These are phyloP conservation scores for Cryptotis parvus DNA, from an alignment of 2,113 vertebrate species.

Conservation along the genomic window DNA sequence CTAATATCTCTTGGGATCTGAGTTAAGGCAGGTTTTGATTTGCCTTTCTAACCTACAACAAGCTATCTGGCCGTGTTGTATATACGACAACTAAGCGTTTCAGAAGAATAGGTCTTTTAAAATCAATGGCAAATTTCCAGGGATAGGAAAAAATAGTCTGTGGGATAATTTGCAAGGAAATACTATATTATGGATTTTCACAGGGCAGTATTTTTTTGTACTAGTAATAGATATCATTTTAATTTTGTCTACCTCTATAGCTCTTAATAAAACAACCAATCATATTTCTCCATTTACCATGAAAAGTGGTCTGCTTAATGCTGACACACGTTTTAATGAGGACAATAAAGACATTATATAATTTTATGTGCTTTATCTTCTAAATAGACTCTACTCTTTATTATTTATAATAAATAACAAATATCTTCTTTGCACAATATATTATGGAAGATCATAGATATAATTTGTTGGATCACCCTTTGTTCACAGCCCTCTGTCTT, in stretches of 20 bases:
- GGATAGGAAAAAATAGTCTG: neutral
- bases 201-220: neutral
- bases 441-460: neutral
- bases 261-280: neutral
- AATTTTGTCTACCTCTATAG: neutral
- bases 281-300: neutral
- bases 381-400: no score
- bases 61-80: neutral
- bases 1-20: neutral
- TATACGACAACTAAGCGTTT: neutral
- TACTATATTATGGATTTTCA: accelerated
- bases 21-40: neutral
- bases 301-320: neutral
- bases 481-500: no score
- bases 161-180: neutral
- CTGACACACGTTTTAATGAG: neutral
- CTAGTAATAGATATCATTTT: neutral
- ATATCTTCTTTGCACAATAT: neutral
- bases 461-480: no score
- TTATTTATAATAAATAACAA: no score
- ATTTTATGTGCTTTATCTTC: no score
- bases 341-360: neutral
- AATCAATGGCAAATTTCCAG: neutral
- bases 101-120: neutral
- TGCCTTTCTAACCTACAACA: neutral